Conservation (phyloP, 2,113 vertebrate species). For the Ifrita kowaldi region DNA sequence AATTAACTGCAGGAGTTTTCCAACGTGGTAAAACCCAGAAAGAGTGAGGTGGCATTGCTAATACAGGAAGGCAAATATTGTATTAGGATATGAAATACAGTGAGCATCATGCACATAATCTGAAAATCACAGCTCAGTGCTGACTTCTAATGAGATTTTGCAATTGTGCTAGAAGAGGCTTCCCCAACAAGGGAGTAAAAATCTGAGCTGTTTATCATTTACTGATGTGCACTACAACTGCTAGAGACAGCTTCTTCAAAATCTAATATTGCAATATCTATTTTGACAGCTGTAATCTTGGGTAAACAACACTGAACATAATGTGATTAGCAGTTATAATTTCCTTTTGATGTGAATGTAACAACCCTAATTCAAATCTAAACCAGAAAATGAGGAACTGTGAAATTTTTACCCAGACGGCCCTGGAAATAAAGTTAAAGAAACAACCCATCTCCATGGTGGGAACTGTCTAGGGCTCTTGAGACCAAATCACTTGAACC, state of each 20-base stretch:
- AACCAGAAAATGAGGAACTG: neutral
- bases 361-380: conserved; percentile 3
- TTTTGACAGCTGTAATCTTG: neutral
- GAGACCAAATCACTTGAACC: neutral
- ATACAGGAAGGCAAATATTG: neutral
- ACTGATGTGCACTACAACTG: neutral
- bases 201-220: neutral
- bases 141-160: conserved; percentile 31
- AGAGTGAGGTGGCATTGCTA: neutral
- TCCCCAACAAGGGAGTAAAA: conserved; percentile 13
- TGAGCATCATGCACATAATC: neutral
- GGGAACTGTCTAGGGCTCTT: neutral
- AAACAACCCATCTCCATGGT: neutral
- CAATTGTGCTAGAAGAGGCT: neutral
- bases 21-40: neutral
- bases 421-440: neutral
- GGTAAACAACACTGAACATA: conserved; percentile 15
- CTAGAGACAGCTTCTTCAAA: neutral
- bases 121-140: neutral
- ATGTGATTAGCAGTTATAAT: conserved; percentile 30
- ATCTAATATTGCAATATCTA: neutral
- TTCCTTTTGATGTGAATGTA: neutral
- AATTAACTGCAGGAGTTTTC: neutral
- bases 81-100: neutral
- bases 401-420: neutral